Evolutionary conservation across 2,113 vertebrate genomes (phyloP).

Genomic region (Megaceryle torquata): DNA sequence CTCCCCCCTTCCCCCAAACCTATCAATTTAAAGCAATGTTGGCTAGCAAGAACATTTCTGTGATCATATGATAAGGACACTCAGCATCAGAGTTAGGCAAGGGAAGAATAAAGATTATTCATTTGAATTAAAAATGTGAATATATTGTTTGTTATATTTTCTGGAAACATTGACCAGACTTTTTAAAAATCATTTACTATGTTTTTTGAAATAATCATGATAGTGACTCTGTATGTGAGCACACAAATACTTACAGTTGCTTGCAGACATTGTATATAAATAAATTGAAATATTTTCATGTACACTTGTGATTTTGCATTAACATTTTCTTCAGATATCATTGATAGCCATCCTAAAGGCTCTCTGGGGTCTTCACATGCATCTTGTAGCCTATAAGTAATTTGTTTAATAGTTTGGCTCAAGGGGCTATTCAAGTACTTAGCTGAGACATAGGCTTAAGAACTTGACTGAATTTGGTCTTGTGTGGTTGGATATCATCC

Average conservation of each 20-base stretch:
- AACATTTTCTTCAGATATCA: not conserved
- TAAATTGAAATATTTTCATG: not conserved
- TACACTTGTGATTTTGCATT: not conserved
- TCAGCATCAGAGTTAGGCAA: not conserved
- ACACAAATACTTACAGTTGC: not conserved
- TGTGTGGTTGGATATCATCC: not conserved
- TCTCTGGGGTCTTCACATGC: not conserved
- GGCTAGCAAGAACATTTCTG: not conserved
- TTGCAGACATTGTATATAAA: not conserved
- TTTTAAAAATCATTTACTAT: not conserved
- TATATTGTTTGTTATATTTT: not conserved
- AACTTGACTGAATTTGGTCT: not conserved
- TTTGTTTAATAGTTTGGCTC: not conserved
- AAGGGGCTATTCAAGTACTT: not conserved
- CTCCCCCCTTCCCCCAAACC: no score
- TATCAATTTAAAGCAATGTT: not conserved
- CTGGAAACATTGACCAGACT: not conserved
- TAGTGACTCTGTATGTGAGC: rapidly evolving
- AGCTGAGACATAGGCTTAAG: not conserved
- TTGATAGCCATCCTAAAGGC: not conserved
- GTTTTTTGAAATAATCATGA: not conserved
- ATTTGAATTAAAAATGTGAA: not conserved
- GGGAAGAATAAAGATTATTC: not conserved
- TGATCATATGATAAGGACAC: not conserved
- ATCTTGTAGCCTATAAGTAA: not conserved